phyloP scores from a whole-genome alignment of 2,888 invertebrate genomes.

The Maniola hyperantus region DNA sequence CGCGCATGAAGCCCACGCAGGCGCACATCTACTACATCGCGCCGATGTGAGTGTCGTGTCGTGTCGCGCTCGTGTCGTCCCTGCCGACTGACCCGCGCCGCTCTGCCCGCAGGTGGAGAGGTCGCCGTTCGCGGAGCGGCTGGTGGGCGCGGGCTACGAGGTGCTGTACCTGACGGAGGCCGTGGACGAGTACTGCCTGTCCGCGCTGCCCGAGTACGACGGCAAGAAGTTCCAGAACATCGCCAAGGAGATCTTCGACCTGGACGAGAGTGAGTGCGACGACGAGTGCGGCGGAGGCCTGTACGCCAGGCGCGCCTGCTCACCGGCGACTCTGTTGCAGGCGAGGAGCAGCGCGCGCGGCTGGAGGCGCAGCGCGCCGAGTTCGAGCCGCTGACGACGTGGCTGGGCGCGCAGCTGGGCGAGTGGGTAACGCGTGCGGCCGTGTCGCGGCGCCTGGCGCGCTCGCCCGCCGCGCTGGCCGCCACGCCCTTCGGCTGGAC shows the following conservation, averaged over 20 bases:
- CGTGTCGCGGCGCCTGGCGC: slow-evolving; percentile 93
- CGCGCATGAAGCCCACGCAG: slow-evolving; percentile 97
- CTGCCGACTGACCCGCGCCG: slow-evolving; percentile 89
- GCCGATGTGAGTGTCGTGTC: slow-evolving; percentile 82
- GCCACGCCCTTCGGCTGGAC: slow-evolving; percentile 99
- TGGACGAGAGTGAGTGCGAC: slow-evolving; percentile 88
- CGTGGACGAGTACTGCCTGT: slow-evolving; percentile 98
- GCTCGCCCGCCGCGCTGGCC: slow-evolving; percentile 97
- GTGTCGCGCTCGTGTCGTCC: neutral
- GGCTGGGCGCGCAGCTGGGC: slow-evolving; percentile 93
- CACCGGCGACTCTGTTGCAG: slow-evolving; percentile 50
- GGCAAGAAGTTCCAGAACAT: slow-evolving; percentile 99
- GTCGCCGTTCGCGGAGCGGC: slow-evolving; percentile 97
- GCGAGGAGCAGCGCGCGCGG: slow-evolving; percentile 86
- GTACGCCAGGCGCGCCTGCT: no score
- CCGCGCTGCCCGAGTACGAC: slow-evolving; percentile 98
- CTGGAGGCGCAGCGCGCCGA: slow-evolving; percentile 89
- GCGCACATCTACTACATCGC: slow-evolving; percentile 97
- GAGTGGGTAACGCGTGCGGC: slow-evolving; percentile 89
- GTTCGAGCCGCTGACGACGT: slow-evolving; percentile 94
- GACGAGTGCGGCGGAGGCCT: no score
- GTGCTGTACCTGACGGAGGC: slow-evolving; percentile 97
- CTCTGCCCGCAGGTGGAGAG: slow-evolving; percentile 88
- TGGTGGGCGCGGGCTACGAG: slow-evolving; percentile 96
- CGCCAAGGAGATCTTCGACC: slow-evolving; percentile 97